These are phyloP conservation scores for Nothura maculosa DNA, from an alignment of 2,797 vertebrate genomes.

Conservation along the genomic window DNA sequence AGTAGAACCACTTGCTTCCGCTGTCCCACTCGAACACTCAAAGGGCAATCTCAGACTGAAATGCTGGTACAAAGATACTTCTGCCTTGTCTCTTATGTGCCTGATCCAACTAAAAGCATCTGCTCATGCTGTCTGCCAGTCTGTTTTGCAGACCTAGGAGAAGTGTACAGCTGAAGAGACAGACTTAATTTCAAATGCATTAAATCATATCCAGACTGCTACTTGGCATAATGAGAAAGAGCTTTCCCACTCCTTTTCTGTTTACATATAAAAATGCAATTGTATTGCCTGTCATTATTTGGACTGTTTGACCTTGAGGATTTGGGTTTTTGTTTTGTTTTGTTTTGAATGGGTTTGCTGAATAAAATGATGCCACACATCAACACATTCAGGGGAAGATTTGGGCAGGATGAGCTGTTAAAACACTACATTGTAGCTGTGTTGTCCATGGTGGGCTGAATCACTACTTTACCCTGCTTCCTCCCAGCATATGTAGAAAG, in stretches of 20 bases:
- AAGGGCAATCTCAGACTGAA: background rate
- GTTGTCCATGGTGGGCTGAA: background rate
- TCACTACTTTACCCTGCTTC: background rate
- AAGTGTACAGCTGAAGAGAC: conserved; percentile 70
- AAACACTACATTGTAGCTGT: background rate
- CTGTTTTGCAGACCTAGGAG: conserved; percentile 64
- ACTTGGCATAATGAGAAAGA: conserved; percentile 57
- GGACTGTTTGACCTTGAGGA: conserved; percentile 33
- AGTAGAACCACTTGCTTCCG: background rate
- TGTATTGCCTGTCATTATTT: conserved; percentile 45
- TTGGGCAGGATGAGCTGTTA: background rate
- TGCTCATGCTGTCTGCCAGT: conserved; percentile 66
- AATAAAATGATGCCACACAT: background rate
- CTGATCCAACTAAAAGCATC: conserved; percentile 56
- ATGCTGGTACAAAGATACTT: conserved; percentile 21
- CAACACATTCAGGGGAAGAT: background rate
- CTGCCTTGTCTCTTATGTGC: background rate
- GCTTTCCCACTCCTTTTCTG: conserved; percentile 50
- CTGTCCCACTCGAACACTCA: background rate
- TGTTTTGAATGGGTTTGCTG: background rate
- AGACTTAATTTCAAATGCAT: conserved; percentile 72
- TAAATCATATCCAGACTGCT: conserved; percentile 69
- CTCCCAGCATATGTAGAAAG: background rate
- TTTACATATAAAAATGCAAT: conserved; percentile 42
- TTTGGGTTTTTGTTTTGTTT: background rate